Evolutionary conservation across 2,888 invertebrate species (phyloP), one percentile per base, ranked within the genome.

Genomic region (Oscheius onirici): DNA sequence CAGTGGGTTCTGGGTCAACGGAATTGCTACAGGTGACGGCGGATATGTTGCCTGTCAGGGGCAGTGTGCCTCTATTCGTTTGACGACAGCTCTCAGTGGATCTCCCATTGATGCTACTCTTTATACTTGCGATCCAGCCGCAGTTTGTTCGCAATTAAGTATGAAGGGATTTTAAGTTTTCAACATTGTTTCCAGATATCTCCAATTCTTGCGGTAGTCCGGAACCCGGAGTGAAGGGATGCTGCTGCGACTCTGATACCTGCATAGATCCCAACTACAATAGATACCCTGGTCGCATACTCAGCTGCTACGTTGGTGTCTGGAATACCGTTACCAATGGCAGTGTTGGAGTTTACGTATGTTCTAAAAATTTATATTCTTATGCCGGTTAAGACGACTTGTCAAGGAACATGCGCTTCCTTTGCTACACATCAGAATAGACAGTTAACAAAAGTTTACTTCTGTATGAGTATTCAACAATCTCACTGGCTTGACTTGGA

Each of bases 111-210:
- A 46, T 3, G 77, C 74, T 40, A 73, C 75, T 5, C 69, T 78
- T 44, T 79, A 79, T 65, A 74, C 77, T 46, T 79, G 79, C 28
- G 79, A 79, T 46, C 79, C 79, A 28, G 69, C 72, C 24, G 34
- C 69, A n/a, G 76, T 78, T 34, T 79, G 79, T 71, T 63, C 67
- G 46, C 15, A 15, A 8, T 61, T 78, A 26, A 69, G 34, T 34
- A 34, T n/a, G n/a, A n/a, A n/a, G n/a, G n/a, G n/a, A 34, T 34
- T 34, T 34, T 0, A 3, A 3, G 5, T 34, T 34, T 34, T 34
- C 34, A 34, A 34, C 8, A 34, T 34, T 34, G 34, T 34, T 34
- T 34, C 5, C 34, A 34, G 34, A 58, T 41, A 41, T 22, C 52
- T 3, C 41, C 26, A 77, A 77, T 66, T 13, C 57, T 13, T 79